Evolutionary conservation across 2,888 invertebrate genomes (phyloP), one percentile per base, ranked within the genome.

Genomic region (Cylindroiulus punctatus): DNA sequence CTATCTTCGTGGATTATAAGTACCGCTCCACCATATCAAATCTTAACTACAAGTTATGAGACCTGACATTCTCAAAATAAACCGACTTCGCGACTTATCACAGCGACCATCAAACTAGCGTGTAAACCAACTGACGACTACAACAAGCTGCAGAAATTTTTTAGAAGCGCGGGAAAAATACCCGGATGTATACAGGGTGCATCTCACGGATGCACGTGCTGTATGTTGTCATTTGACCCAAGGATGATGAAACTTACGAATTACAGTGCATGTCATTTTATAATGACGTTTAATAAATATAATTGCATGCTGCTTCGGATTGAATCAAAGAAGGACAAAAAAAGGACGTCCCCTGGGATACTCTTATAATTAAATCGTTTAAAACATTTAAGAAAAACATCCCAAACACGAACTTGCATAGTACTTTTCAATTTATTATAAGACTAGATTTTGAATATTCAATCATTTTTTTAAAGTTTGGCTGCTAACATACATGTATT

Each of bases 381-480:
- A n/a, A n/a, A n/a, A n/a, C n/a, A n/a, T n/a, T n/a, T n/a, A n/a
- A n/a, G n/a, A n/a, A 44, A 26, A 65, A 10, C 12, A 26, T 12
- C 65, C 26, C 22, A 22, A 12, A 65, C 3, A 65, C 65, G 12
- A 22, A 26, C 12, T 65, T 65, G n/a, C 65, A 65, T 65, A 65
- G 26, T 65, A 26, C n/a, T 65, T 65, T 26, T 65, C 65, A 65
- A 65, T 65, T 65, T 65, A 65, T 65, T 65, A 65, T 65, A 65
- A 65, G 65, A 65, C 65, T 65, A 65, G 65, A 65, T 65, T 65
- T 65, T 65, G 65, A 65, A 65, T 65, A 65, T 65, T 65, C 65
- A 65, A 65, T 65, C 65, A 65, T 19, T 65, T 65, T 57, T 26
- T 65, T 12, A 26, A 22, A 65, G 65, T 65, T 65, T 65, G 65